A percentile compares a stretch with the other conserved stretches of the same genome.
Evolutionary conservation across 2,113 vertebrate genomes (phyloP).

Genomic region (Syngnathus typhle): DNA sequence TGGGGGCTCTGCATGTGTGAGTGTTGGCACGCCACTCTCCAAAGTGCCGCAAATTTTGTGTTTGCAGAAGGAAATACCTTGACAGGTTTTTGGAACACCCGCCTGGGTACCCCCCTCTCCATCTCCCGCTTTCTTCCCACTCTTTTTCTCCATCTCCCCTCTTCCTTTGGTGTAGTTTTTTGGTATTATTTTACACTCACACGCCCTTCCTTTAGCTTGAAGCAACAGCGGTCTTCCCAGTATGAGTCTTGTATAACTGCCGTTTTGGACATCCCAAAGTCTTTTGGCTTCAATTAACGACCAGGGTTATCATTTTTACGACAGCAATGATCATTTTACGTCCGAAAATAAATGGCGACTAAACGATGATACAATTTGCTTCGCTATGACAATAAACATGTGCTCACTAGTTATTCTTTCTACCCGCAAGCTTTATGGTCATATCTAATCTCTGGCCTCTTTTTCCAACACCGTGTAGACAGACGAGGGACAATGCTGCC

Average conservation of each 20-base stretch:
- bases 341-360: background rate
- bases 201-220: slow-evolving; percentile 55
- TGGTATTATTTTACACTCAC: slow-evolving; percentile 64
- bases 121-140: slow-evolving; percentile 42
- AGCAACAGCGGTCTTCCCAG: slow-evolving; percentile 34
- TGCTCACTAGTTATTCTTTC: slow-evolving; percentile 11
- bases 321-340: slow-evolving; percentile 7
- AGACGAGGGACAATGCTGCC: slow-evolving; percentile 27
- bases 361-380: background rate
- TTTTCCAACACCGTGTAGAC: slow-evolving; percentile 47
- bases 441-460: slow-evolving; percentile 2
- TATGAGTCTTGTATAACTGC: slow-evolving; percentile 31
- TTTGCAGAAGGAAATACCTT: slow-evolving; percentile 69
- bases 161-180: slow-evolving; percentile 54
- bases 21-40: slow-evolving; percentile 16
- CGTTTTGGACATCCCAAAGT: slow-evolving; percentile 35
- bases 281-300: slow-evolving; percentile 11
- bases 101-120: slow-evolving; percentile 30
- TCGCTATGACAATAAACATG: slow-evolving; percentile 3
- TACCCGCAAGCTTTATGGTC: slow-evolving; percentile 18
- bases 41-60: slow-evolving; percentile 44
- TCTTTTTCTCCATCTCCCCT: slow-evolving; percentile 43
- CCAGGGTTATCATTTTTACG: slow-evolving; percentile 25
- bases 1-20: slow-evolving; percentile 26
- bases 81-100: slow-evolving; percentile 64